Evolutionary conservation across 2,113 vertebrate species (phyloP).

Genomic region (Siniperca knerii): DNA sequence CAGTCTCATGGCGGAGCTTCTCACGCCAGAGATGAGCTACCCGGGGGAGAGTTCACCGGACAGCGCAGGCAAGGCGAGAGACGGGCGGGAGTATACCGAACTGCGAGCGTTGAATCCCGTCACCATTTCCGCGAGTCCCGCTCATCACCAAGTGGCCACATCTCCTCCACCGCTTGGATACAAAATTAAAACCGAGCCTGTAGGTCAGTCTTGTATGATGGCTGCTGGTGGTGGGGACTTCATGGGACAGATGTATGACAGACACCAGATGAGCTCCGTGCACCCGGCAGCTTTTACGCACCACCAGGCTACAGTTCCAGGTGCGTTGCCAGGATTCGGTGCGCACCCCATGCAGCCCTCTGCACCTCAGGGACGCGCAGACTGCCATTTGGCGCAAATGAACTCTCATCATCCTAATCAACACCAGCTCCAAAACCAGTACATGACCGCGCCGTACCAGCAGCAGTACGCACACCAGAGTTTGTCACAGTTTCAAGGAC

Average conservation of each 20-base stretch:
- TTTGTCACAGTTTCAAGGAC: constrained; percentile 86
- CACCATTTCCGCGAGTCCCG: constrained; percentile 38
- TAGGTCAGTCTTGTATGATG: constrained; percentile 89
- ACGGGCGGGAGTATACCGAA: constrained; percentile 87
- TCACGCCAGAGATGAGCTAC: constrained; percentile 84
- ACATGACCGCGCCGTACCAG: constrained; percentile 80
- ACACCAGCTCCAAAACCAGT: constrained; percentile 71
- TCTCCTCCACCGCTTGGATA: constrained; percentile 73
- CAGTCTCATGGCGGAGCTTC: constrained; percentile 92
- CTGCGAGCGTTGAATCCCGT: constrained; percentile 79
- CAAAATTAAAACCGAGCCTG: constrained; percentile 89
- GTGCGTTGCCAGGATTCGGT: constrained; percentile 67
- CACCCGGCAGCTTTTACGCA: constrained; percentile 74
- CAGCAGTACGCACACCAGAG: constrained; percentile 81
- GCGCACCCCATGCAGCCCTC: constrained; percentile 74
- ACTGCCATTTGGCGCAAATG: constrained; percentile 81
- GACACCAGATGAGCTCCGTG: constrained; percentile 69
- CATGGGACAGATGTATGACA: constrained; percentile 81
- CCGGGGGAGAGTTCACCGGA: constrained; percentile 71
- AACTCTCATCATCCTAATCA: constrained; percentile 65
- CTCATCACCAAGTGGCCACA: constrained; percentile 51
- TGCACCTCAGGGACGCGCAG: constrained; percentile 65
- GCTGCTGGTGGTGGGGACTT: constrained; percentile 73
- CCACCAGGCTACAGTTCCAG: constrained; percentile 45
- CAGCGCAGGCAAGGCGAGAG: constrained; percentile 67